Conservation (phyloP, 2,888 invertebrate species). For the Alcis repandata region DNA sequence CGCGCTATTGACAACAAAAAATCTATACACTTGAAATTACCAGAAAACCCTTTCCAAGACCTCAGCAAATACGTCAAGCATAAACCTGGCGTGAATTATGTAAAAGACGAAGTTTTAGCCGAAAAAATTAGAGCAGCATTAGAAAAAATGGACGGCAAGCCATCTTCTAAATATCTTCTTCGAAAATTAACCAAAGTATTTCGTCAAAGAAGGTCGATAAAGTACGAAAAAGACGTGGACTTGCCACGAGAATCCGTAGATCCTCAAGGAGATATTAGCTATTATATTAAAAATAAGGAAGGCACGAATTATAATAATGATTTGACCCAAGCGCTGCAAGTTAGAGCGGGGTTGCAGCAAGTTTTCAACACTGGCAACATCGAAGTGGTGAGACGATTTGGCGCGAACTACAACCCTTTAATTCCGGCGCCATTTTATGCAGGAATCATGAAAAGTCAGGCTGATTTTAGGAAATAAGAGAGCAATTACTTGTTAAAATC, state of each 20-base stretch:
- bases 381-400: conserved; percentile 62
- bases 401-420: conserved; percentile 68
- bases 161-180: conserved; percentile 22
- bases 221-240: conserved; percentile 52
- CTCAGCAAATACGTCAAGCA: conserved; percentile 51
- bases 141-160: conserved; percentile 40
- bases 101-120: conserved; percentile 47
- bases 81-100: conserved; percentile 49
- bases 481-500: too few species aligned
- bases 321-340: conserved; percentile 56
- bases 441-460: conserved; percentile 44
- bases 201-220: conserved; percentile 48
- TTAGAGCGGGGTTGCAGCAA: conserved; percentile 58
- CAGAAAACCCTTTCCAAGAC: conserved; percentile 55
- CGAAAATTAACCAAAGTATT: conserved; percentile 9
- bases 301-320: conserved; percentile 57
- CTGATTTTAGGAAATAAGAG: conserved; percentile 49
- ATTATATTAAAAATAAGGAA: conserved; percentile 65
- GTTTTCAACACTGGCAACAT: conserved; percentile 65
- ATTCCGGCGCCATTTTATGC: conserved; percentile 51
- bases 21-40: conserved; percentile 41
- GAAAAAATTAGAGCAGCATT: conserved; percentile 53
- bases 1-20: conserved; percentile 51
- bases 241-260: conserved; percentile 55
- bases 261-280: conserved; percentile 68